Percentiles rank a stretch among this genome's conserved stretches.
phyloP scores from a whole-genome alignment of 2,888 invertebrate species.

The Cenopis cana region DNA sequence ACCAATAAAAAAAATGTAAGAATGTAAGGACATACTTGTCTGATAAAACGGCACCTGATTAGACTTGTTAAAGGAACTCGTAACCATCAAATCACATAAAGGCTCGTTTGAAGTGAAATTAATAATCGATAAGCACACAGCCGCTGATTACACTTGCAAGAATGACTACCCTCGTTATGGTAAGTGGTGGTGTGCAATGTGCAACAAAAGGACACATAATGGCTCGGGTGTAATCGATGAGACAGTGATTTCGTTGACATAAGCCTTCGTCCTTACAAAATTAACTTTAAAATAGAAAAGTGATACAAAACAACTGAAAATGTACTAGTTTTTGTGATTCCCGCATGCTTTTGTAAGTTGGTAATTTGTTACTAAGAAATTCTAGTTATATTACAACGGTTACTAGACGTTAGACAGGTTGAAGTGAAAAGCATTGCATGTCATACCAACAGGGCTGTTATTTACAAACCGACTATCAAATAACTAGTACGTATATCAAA shows the following conservation, averaged over 20 bases:
- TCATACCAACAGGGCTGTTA: no score
- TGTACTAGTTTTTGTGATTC: not conserved
- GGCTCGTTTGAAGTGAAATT: conserved; percentile 17
- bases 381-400: no score
- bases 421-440: no score
- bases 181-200: conserved; percentile 36
- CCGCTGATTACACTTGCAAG: conserved; percentile 10
- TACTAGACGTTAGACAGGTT: no score
- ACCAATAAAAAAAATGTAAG: no score
- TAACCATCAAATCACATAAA: conserved; percentile 18
- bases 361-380: conserved; percentile 9
- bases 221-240: conserved; percentile 28
- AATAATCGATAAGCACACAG: conserved; percentile 18
- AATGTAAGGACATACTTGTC: not conserved
- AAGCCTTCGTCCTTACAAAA: conserved; percentile 1
- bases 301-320: not conserved
- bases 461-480: no score
- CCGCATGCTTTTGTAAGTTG: not conserved
- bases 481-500: no score
- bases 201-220: conserved; percentile 43
- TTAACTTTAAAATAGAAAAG: conserved; percentile 13
- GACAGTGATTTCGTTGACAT: conserved; percentile 39
- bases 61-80: not conserved
- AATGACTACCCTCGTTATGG: conserved; percentile 28
- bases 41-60: not conserved